Evolutionary conservation across 2,113 vertebrate genomes (phyloP), one percentile per base, ranked within the genome.

Genomic region (Ptilonorhynchus violaceus): DNA sequence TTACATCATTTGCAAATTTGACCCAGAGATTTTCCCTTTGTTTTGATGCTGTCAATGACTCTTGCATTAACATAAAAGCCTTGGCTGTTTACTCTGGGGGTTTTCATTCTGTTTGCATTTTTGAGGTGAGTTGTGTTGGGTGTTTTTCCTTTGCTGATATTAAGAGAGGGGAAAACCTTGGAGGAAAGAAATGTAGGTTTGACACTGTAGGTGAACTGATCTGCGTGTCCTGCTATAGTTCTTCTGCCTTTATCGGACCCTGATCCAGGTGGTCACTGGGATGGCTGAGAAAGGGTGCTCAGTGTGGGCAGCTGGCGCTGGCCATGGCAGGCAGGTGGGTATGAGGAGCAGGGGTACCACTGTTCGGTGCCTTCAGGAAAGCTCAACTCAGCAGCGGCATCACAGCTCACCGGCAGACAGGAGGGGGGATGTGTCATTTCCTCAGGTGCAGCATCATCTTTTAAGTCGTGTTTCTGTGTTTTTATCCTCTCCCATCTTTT

Each of bases 1-100:
- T 97, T 93, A 92, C 93, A 95, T 88, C 39, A 44, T 59, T 80
- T 91, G 88, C 80, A 92, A 92, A 96, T 94, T 77, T 88, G 79
- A 90, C 79, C 86, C 79, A 87, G 60, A 70, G 88, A 88, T 86
- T 86, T 94, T 75, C 58, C 69, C 52, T 92, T 96, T 97, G 95
- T 96, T 95, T 92, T 96, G 88, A 84, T 94, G 92, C 82, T 96
- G 92, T 88, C 89, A 88, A 47, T 11, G 12, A 75, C 85, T 84
- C 60, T 64, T 30, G 5, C 20, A 74, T 91, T 95, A 95, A 86
- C 88, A 93, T 96, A 94, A 96, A 94, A 89, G 83, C 52, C 47
- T 67, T 49, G 76, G 35, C 64, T 94, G 4, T 86, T 92, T 88
- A 93, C 50, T 69, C 24, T 28, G 76, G 64, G 42, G 8, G 28